These are phyloP conservation scores for Tethya wilhelma DNA, from an alignment of 37 sponge, comb jelly and placozoan species.

Conservation along the genomic window DNA sequence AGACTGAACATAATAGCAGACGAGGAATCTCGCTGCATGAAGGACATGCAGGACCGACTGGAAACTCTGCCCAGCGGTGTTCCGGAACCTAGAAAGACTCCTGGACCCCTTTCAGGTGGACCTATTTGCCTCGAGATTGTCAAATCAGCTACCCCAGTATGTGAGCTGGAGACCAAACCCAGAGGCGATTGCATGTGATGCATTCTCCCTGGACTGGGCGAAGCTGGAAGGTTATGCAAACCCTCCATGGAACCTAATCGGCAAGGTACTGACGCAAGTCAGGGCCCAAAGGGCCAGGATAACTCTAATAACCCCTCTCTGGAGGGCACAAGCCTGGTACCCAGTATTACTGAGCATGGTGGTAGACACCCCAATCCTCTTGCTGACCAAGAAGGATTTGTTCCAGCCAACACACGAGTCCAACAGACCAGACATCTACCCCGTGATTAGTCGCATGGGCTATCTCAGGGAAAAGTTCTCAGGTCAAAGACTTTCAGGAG, in stretches of 20 bases:
- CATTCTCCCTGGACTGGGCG: slow-evolving; percentile 42
- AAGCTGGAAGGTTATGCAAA: slow-evolving; percentile 23
- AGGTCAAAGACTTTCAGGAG: slow-evolving; percentile 21
- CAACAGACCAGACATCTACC: slow-evolving; percentile 12
- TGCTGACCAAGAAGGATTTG: neutral
- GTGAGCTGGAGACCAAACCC: slow-evolving; percentile 59
- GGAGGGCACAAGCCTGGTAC: slow-evolving; percentile 52
- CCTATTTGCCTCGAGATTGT: slow-evolving; percentile 45
- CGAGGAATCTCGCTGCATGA: slow-evolving; percentile 29
- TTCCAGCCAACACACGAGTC: slow-evolving; percentile 24
- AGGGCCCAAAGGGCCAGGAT: neutral
- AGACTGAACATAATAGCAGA: slow-evolving; percentile 33
- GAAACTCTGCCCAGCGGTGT: slow-evolving; percentile 34
- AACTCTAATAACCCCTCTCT: slow-evolving; percentile 52
- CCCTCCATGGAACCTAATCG: slow-evolving; percentile 46
- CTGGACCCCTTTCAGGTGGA: slow-evolving; percentile 30
- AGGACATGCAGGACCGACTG: slow-evolving; percentile 42
- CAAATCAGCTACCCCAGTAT: slow-evolving; percentile 20
- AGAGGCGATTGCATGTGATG: slow-evolving; percentile 47
- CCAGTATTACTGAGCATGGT: slow-evolving; percentile 28
- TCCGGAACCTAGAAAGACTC: slow-evolving; percentile 1
- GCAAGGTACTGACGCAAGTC: slow-evolving; percentile 27
- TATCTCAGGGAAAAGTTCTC: slow-evolving; percentile 54
- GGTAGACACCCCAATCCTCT: slow-evolving; percentile 22
- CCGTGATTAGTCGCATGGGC: slow-evolving; percentile 46